A percentile compares a stretch with the other conserved stretches of the same genome.
These are phyloP conservation scores for Onychomys leucogaster DNA, from an alignment of 2,797 vertebrate species.

Conservation along the genomic window DNA sequence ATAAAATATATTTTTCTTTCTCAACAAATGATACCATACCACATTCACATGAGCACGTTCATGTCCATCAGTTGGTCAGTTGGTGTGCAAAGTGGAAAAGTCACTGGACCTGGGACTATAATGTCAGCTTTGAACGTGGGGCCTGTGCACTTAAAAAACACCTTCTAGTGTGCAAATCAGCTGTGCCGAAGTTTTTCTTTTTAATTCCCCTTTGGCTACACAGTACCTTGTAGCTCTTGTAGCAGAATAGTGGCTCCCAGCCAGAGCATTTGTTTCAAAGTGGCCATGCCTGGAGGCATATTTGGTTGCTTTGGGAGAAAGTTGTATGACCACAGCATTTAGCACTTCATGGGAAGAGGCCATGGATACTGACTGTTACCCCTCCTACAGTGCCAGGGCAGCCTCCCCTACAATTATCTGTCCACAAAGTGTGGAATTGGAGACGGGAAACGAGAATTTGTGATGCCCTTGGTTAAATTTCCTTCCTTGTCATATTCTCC, in stretches of 20 bases:
- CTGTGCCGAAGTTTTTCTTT: background rate
- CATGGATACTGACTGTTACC: background rate
- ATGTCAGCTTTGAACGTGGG: background rate
- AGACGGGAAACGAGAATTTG: background rate
- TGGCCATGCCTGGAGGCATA: background rate
- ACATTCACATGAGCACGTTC: background rate
- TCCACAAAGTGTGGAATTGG: background rate
- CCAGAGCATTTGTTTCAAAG: background rate
- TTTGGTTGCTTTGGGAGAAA: background rate
- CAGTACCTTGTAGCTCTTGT: background rate
- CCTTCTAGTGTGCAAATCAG: slow-evolving; percentile 51
- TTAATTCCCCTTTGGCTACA: background rate
- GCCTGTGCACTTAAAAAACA: background rate
- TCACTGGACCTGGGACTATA: background rate
- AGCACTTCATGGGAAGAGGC: background rate
- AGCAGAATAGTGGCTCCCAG: background rate
- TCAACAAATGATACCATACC: background rate
- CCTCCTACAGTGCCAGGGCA: background rate
- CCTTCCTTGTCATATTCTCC: background rate
- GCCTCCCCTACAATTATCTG: background rate
- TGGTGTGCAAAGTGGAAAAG: slow-evolving; percentile 26
- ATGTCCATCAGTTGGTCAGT: background rate
- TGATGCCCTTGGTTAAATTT: background rate
- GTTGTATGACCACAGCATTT: background rate
- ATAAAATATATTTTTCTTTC: slow-evolving; percentile 17